Evolutionary conservation across 2,888 invertebrate genomes (phyloP), one percentile per base, ranked within the genome.

Genomic region (Venusia cambrica): DNA sequence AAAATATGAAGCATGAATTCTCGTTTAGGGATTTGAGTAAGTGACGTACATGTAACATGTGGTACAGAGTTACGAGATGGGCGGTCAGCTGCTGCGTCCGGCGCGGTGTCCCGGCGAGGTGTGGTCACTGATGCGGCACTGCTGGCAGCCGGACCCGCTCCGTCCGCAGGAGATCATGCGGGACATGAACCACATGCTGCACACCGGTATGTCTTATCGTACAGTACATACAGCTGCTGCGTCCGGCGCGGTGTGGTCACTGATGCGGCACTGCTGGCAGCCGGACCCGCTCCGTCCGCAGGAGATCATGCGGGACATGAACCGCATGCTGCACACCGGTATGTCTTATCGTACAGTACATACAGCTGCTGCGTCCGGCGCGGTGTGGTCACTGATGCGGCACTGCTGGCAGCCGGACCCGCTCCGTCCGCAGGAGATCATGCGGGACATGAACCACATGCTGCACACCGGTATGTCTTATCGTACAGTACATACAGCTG

Each of bases 131-230:
- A 93, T 96, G 90, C 78, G 88, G 38, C 93, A 93, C 58, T 96
- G 96, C 64, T 97, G 97, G 97, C 90, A 91, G 57, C 74, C 88
- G 30, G 92, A 93, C 67, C 92, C 92, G 3, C 91, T 94, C 68
- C 92, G 93, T 54, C 96, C 94, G 30, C 96, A 96, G 77, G 92
- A 92, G 43, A 93, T 96, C 57, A 94, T 96, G 91, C 89, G 95
- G 65, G 94, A 95, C 77, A 91, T 95, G 51, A 93, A 93, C 77
- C 93, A 94, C 71, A 90, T 94, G 64, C 78, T 94, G 46, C 92
- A 94, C 64, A 90, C 92, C 79, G 90, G 92, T 91, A 38, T n/a
- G n/a, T n/a, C n/a, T n/a, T n/a, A n/a, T n/a, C n/a, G n/a, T n/a
- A n/a, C n/a, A n/a, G n/a, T n/a, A n/a, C n/a, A n/a, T n/a, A n/a